Base-by-base conservation (phyloP, 2,797 vertebrate genomes). In the Falco naumanni region DNA sequence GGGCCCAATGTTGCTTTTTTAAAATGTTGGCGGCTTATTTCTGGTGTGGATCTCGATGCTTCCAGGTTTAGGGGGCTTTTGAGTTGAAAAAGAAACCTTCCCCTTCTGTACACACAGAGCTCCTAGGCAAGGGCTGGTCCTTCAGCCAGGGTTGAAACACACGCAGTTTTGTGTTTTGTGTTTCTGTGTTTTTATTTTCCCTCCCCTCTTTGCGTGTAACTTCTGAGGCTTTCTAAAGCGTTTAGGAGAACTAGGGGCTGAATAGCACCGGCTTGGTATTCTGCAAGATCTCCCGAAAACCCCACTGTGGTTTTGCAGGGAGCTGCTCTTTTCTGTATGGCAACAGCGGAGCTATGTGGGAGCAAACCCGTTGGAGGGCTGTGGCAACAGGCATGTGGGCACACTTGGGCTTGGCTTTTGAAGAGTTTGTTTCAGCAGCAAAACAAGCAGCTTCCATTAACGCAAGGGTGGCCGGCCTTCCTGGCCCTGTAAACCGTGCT, bases 341-440 rank as follows among this genome's bases (percentile, higher is more conserved):
- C 71, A 59, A 4, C 61, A 20, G 51, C 16, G 1, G 72, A 88
- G 68, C 74, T 29, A 3, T 3, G 71, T 61, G 89, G 84, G 80
- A 87, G 22, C 37, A 71, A 76, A 64, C 14, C 92, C 5, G n/a
- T 88, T 54, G 34, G 93, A 94, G 82, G 68, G 76, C 54, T 76
- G 85, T 11, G 34, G 96, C 94, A 24, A 50, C 82, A 93, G 95
- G 87, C 75, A 65, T 66, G 84, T 95, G 84, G 80, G 95, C 87
- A 88, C 94, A 16, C 87, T 88, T 31, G 84, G 94, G 45, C 45
- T 94, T 33, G 31, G 79, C 39, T 83, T 61, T 47, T 2, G 6
- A 24, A 31, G 63, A 13, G 9, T 47, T 82, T 28, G 31, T 91
- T 89, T 48, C 76, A 31, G 68, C 71, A 64, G 91, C 45, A 57